Evolutionary conservation across 2,113 vertebrate genomes (phyloP).

Genomic region (Coregonus clupeaformis): DNA sequence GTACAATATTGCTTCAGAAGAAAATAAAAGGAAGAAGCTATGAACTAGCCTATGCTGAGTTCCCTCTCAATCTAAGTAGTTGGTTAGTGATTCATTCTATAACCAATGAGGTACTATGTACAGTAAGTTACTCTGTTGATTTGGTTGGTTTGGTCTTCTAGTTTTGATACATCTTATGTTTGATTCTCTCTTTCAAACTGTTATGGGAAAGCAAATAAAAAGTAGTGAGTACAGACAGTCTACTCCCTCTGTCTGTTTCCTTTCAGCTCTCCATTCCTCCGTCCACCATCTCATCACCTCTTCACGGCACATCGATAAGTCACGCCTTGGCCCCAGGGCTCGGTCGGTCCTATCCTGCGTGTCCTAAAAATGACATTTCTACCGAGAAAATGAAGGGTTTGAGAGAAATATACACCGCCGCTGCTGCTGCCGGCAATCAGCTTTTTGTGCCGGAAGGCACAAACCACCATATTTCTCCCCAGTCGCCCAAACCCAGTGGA

Average conservation of each 20-base stretch:
- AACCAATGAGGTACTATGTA: no score
- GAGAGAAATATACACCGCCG: slow-evolving; percentile 1
- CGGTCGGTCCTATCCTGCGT: slow-evolving; percentile 13
- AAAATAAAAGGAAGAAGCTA: no score
- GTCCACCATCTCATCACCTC: slow-evolving; percentile 23
- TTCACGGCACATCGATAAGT: slow-evolving; percentile 13
- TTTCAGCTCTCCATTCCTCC: not conserved
- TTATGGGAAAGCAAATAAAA: not conserved
- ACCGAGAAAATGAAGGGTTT: slow-evolving; percentile 21
- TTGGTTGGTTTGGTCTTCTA: no score
- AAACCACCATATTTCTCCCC: not conserved
- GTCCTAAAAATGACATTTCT: slow-evolving; percentile 43
- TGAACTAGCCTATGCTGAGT: no score
- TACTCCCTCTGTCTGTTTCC: not conserved
- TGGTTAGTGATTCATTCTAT: no score
- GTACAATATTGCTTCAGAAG: no score
- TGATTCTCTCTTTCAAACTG: not conserved
- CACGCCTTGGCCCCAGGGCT: slow-evolving; percentile 11
- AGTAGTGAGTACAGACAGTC: not conserved
- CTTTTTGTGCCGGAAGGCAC: not conserved
- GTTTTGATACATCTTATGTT: no score
- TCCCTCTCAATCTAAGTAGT: no score
- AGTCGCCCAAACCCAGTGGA: not conserved
- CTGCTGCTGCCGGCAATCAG: not conserved
- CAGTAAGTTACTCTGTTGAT: no score